Base-by-base conservation (phyloP, 2,797 vertebrate species). In the Ctenochaetus hawaiiensis region DNA sequence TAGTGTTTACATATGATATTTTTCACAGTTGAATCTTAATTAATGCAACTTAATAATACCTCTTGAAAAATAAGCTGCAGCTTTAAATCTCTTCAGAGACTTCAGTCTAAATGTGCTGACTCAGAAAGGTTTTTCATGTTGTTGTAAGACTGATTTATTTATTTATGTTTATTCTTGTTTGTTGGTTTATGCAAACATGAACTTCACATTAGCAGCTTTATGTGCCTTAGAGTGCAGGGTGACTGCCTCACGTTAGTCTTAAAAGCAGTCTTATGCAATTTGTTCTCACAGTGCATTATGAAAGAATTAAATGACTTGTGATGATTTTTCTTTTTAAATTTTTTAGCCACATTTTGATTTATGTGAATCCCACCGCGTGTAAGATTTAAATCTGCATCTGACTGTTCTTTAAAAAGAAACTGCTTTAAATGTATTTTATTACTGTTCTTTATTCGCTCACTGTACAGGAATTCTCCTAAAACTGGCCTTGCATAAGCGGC, bases 261-360 rank as follows among this genome's bases (percentile, higher is more conserved):
- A 22, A 57, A 59, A 56, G 17, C 23, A 44, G 1, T 18, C 8
- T 17, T n/a, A 5, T 17, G 26, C 18, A 8, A 23, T 16, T 18
- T 56, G 14, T 16, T 1, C 47, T 61, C 10, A 17, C 14, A 60
- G 6, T 17, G 11, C 18, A 18, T 11, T 9, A 5, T 1, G 13
- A 71, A 17, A 26, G 9, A 60, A 26, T 26, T 54, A 5, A n/a
- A 49, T 39, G 49, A 43, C 5, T 63, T 49, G 1, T n/a, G 18
- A 37, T 5, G 1, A 30, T 52, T 48, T 34, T 30, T 34, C 4
- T 44, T 44, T 44, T 44, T 44, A 44, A 22, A 26, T 14, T 63
- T 39, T 23, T 12, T 37, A 62, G 68, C 23, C 23, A 37, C 66
- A 53, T 58, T 70, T 37, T 58, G 18, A 80, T 73, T 74, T 60